Evolutionary conservation across 37 sponge, comb jelly and placozoan species (phyloP), one percentile per base, ranked within the genome.

Genomic region (Cladorhizidae sp.): DNA sequence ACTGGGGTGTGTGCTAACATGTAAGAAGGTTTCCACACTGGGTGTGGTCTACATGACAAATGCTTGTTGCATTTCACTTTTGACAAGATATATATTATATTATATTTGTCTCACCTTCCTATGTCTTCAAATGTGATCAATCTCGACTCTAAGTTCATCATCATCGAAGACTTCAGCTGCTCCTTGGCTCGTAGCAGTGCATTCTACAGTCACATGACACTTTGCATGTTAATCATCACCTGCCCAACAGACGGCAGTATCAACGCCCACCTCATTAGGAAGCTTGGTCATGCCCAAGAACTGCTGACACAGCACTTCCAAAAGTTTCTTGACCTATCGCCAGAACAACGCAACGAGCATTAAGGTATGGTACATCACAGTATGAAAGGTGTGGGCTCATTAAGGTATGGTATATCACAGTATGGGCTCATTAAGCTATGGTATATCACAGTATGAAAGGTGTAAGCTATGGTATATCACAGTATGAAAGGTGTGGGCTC

Each of bases 111-210:
- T 51, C 40, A 82, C 96, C 98, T 90, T 26, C 94, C 96, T 57
- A 98, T 87, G 62, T 98, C 96, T 74, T 98, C 98, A 87, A 95
- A 92, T 14, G 86, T 57, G 23, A 98, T 86, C 11, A 82, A 25
- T 33, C 85, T 77, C 23, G 97, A 95, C 45, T 98, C 98, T 39
- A 98, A 73, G 52, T 98, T 98, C 98, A 98, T 98, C 86, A 98
- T 79, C 79, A 98, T 86, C 52, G 83, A 80, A 32, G 94, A 93
- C 70, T 93, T 85, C 45, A 98, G 83, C 79, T 93, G 94, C 79
- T 91, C 74, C 88, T 98, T 98, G 26, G 98, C 98, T 35, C 98
- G 68, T 3, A 37, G 25, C 26, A 98, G 25, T 31, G 90, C 96
- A 69, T 18, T 70, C 94, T 97, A 74, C 23, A 32, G 63, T 45